phyloP scores from a whole-genome alignment of 2,888 invertebrate species.

The Tyria jacobaeae region DNA sequence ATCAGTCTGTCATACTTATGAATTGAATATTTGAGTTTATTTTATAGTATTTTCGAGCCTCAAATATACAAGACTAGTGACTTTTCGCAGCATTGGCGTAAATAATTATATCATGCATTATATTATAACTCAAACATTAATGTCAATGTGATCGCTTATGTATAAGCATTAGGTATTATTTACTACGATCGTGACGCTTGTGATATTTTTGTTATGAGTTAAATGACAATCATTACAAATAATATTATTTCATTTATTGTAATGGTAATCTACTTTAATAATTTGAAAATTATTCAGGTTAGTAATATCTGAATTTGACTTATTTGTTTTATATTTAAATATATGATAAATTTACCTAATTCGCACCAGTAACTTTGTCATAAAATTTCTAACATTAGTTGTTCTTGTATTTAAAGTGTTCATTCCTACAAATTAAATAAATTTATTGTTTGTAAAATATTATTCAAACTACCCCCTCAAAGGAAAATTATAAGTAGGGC shows the following conservation, averaged over 20 bases:
- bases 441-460: background rate
- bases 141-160: background rate
- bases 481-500: constrained; percentile 23
- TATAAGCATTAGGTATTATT: no score
- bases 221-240: no score
- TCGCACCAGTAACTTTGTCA: no score
- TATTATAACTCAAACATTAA: constrained; percentile 13
- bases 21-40: constrained; percentile 6
- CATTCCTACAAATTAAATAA: background rate
- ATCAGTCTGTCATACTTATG: constrained; percentile 32
- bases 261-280: no score
- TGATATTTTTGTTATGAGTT: background rate
- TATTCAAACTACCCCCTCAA: background rate
- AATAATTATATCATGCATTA: no score
- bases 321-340: no score
- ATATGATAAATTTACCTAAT: no score
- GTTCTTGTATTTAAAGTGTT: background rate
- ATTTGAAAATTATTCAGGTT: no score
- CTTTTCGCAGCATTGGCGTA: background rate
- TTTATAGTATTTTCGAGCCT: background rate
- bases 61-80: constrained; percentile 2
- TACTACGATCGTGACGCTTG: no score
- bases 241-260: no score
- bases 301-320: no score
- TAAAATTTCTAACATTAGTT: background rate